Evolutionary conservation across 2,888 invertebrate genomes (phyloP), one percentile per base, ranked within the genome.

Genomic region (Erebia palarica): DNA sequence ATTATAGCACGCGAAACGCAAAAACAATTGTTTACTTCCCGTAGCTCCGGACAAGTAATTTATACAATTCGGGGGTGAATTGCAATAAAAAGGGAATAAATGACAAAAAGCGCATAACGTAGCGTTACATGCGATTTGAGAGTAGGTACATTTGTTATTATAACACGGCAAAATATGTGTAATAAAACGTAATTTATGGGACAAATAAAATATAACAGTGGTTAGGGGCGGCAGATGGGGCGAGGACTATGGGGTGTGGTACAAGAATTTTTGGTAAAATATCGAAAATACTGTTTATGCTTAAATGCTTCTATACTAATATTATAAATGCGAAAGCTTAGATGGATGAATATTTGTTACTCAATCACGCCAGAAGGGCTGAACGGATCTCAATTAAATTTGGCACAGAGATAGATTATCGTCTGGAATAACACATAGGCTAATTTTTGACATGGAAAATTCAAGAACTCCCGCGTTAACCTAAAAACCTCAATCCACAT

Each of bases 121-220:
- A 82, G 87, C 89, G 91, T 92, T 90, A 92, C 93, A 91, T 85
- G 88, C 86, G 90, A 90, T 91, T 90, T 90, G 91, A 89, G 91
- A 90, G 89, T 87, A 86, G 90, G 89, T 93, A 91, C 93, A 94
- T 94, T 94, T 94, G 93, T 93, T 94, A 93, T 94, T 92, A 93
- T 93, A 93, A 92, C 93, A 92, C 93, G 92, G 93, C 94, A 93
- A 94, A 94, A 94, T 94, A 94, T 94, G 92, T 93, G 94, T 91
- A 93, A 93, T 94, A 94, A 94, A 94, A 93, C 79, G 88, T 91
- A 88, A 94, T 94, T 93, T 94, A 94, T 94, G 84, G 89, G 83
- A 80, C 88, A 93, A 93, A 93, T 94, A 94, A 94, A 93, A 93
- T 92, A 92, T 92, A 91, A 91, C 90, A 88, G 91, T 86, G 92